Percentiles rank a stretch among this genome's conserved stretches.
These are phyloP conservation scores for Drosophila nebulosa DNA, from an alignment of 1,140 invertebrate genomes.

Conservation along the genomic window DNA sequence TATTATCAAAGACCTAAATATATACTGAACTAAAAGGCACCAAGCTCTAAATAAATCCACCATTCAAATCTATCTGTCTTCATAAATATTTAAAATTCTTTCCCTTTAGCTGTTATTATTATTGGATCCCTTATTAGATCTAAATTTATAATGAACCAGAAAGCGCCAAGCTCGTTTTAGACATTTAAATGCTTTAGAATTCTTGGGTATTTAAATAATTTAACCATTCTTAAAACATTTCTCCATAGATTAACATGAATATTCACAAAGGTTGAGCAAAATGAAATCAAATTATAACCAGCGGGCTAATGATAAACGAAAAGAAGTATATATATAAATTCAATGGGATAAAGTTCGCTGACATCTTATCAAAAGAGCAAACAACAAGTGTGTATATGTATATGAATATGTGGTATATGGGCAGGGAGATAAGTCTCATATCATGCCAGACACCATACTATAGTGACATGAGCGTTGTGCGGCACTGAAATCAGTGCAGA, in stretches of 20 bases:
- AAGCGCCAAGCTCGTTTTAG: not conserved
- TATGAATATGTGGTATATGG: not conserved
- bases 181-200: conserved; percentile 25
- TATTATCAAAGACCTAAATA: no score
- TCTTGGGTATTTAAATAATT: conserved; percentile 64
- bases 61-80: no score
- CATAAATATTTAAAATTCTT: no score
- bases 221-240: conserved; percentile 45
- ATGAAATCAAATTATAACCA: conserved; percentile 13
- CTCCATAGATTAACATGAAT: conserved; percentile 53
- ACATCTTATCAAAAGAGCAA: conserved; percentile 50
- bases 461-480: conserved; percentile 20
- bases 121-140: no score
- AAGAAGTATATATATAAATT: not conserved
- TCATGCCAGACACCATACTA: conserved; percentile 8
- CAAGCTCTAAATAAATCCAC: no score
- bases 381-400: not conserved
- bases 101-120: no score
- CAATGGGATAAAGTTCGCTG: conserved; percentile 40
- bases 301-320: conserved; percentile 17
- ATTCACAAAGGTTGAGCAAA: conserved; percentile 39
- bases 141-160: not conserved
- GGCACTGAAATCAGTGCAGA: conserved; percentile 53
- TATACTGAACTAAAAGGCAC: no score
- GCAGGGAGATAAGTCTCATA: conserved; percentile 24